Percentiles rank a stretch among this genome's conserved stretches.
Evolutionary conservation across 2,888 invertebrate species (phyloP).

Genomic region (Epinotia nisella): DNA sequence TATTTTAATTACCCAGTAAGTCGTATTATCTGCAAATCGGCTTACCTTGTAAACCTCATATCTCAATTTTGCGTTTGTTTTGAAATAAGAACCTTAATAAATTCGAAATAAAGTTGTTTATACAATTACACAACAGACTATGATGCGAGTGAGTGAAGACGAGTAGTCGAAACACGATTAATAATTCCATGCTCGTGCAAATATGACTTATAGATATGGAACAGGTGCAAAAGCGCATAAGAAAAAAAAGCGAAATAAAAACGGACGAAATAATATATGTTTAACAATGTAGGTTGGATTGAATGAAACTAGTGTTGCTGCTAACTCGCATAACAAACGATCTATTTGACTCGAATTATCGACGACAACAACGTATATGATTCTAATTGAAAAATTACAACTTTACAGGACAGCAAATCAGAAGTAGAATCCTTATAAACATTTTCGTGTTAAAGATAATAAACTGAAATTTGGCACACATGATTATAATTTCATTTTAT

Average conservation of each 20-base stretch:
- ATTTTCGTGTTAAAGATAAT: no score
- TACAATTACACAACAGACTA: background rate
- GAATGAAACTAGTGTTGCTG: background rate
- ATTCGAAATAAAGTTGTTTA: background rate
- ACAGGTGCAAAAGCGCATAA: slow-evolving; percentile 40
- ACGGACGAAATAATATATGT: slow-evolving; percentile 10
- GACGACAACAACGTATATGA: no score
- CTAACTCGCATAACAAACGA: background rate
- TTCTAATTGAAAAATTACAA: no score
- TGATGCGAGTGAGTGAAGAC: background rate
- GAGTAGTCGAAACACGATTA: slow-evolving; percentile 23
- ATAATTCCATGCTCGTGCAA: slow-evolving; percentile 31
- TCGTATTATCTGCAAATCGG: slow-evolving; percentile 38
- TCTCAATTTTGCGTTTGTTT: background rate
- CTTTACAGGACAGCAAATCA: no score
- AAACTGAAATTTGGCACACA: no score
- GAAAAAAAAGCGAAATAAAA: slow-evolving; percentile 24
- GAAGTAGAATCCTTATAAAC: no score
- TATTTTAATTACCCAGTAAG: slow-evolving; percentile 40
- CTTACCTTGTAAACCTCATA: slow-evolving; percentile 15
- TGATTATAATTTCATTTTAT: no score
- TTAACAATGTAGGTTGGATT: slow-evolving; percentile 12
- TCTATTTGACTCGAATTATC: background rate
- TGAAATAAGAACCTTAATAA: background rate
- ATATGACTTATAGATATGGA: slow-evolving; percentile 39